These are phyloP conservation scores for Scaptomyza pallida DNA, from an alignment of 1,140 invertebrate genomes.

Conservation along the genomic window DNA sequence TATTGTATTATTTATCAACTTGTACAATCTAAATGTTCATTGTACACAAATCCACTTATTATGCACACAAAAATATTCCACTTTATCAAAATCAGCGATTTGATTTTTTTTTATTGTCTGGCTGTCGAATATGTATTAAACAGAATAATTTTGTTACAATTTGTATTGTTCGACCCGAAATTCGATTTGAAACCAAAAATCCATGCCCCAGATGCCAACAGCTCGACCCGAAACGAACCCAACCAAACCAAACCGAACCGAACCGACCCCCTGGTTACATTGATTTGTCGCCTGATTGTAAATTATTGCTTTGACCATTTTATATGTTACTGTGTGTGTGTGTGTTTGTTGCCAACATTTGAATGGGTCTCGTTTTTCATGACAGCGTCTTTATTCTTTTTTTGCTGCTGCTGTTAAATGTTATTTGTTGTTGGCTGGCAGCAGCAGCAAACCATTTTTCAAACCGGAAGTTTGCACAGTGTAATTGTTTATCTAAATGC, in stretches of 20 bases:
- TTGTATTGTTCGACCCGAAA: conserved; percentile 36
- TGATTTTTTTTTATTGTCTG: neutral
- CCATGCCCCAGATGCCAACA: neutral
- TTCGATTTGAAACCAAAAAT: conserved; percentile 1
- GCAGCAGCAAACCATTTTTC: conserved; percentile 39
- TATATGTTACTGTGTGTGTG: conserved; percentile 24
- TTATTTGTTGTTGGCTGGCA: neutral
- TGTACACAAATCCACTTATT: neutral
- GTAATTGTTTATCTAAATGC: conserved; percentile 57
- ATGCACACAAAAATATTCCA: neutral
- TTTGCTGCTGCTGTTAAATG: neutral
- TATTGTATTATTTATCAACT: neutral
- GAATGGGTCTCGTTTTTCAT: conserved; percentile 44
- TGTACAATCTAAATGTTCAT: neutral
- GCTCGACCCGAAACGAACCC: too few relatives aligned
- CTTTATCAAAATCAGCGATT: conserved; percentile 9
- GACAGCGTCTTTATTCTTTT: conserved; percentile 29
- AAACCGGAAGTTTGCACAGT: conserved; percentile 53
- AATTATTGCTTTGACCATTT: conserved; percentile 55
- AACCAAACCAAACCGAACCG: neutral
- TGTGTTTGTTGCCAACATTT: conserved; percentile 32
- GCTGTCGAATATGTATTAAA: conserved; percentile 27
- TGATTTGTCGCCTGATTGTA: conserved; percentile 57
- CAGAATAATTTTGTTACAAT: conserved; percentile 49
- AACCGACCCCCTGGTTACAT: conserved; percentile 26